A percentile compares a stretch with the other conserved stretches of the same genome.
Evolutionary conservation across 2,113 vertebrate species (phyloP).

Genomic region (Trogon melanurus): DNA sequence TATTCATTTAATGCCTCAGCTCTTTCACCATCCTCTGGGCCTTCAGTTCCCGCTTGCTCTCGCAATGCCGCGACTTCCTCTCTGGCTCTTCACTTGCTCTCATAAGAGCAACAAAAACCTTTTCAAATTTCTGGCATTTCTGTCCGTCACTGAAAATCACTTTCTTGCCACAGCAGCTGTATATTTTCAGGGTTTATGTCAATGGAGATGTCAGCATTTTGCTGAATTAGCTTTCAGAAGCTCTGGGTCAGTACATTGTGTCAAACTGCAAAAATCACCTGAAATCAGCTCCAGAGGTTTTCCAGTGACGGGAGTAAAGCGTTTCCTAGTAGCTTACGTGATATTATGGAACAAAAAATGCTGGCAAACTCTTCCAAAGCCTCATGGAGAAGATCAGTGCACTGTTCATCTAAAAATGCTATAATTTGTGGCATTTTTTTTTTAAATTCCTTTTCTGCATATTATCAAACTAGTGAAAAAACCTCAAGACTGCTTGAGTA

Average conservation of each 20-base stretch:
- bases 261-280: neutral
- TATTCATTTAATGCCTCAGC: slow-evolving; percentile 49
- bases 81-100: neutral
- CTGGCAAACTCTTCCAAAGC: neutral
- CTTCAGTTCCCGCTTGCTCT: neutral
- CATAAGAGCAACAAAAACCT: neutral
- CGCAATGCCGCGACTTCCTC: neutral
- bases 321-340: neutral
- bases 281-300: neutral
- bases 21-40: slow-evolving; percentile 18
- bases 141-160: neutral
- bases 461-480: neutral
- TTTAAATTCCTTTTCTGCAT: neutral
- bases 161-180: neutral
- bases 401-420: neutral
- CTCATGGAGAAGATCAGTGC: neutral
- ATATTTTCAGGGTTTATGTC: neutral
- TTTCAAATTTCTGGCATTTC: slow-evolving; percentile 17
- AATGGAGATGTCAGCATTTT: neutral
- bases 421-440: neutral
- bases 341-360: neutral
- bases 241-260: neutral
- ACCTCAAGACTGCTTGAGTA: neutral
- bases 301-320: neutral
- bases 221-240: neutral